These are phyloP conservation scores for Typhlichthys eigenmanni DNA, from an alignment of 2,797 vertebrate species.

Conservation along the genomic window DNA sequence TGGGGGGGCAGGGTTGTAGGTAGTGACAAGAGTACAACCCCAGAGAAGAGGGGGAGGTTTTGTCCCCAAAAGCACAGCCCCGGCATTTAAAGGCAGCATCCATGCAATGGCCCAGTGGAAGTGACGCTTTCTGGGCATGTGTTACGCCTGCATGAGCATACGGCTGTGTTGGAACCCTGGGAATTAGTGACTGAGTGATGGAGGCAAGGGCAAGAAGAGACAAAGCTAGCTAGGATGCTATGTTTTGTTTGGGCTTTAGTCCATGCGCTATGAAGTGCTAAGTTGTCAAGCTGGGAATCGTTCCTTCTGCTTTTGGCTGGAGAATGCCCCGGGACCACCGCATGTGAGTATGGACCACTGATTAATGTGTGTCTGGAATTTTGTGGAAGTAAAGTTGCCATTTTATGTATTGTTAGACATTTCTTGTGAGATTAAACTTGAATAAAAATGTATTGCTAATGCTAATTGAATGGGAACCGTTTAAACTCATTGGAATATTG, in stretches of 20 bases:
- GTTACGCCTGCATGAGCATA: conserved; percentile 69
- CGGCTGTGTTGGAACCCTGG: conserved; percentile 41
- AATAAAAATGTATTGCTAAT: not conserved
- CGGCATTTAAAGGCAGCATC: conserved; percentile 58
- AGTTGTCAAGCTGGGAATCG: conserved; percentile 39
- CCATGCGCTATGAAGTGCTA: conserved; percentile 53
- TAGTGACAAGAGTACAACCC: conserved; percentile 59
- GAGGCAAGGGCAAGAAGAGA: conserved; percentile 18
- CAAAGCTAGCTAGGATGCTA: conserved; percentile 49
- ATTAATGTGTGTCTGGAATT: conserved; percentile 22
- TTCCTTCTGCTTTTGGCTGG: conserved; percentile 22
- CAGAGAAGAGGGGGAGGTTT: conserved; percentile 24
- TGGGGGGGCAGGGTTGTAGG: conserved; percentile 30
- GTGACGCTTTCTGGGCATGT: conserved; percentile 68
- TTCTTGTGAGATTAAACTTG: conserved; percentile 10
- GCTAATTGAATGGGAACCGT: conserved; percentile 1
- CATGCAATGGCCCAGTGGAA: conserved; percentile 70
- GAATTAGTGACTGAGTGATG: conserved; percentile 42
- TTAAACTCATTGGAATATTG: not conserved
- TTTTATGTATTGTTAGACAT: conserved; percentile 15
- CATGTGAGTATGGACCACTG: conserved; percentile 50
- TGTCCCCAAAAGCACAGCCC: conserved; percentile 29
- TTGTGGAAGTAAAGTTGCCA: conserved; percentile 20
- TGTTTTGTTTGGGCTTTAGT: conserved; percentile 66
- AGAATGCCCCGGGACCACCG: conserved; percentile 28